Percentiles rank a stretch among this genome's conserved stretches.
Evolutionary conservation across 2,113 vertebrate species (phyloP).

Genomic region (Caranx ignobilis): DNA sequence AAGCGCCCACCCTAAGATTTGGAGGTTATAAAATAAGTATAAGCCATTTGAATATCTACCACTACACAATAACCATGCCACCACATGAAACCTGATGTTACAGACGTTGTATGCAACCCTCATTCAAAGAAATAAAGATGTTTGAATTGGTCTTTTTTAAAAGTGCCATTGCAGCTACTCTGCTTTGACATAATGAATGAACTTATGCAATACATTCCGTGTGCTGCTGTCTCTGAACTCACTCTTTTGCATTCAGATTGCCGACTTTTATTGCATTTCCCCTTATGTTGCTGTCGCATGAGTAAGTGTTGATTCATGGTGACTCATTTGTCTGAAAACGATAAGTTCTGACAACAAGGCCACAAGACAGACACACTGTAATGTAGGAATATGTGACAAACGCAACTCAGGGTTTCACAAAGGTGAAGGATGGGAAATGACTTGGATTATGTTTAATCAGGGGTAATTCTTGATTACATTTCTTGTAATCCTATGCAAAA

Average conservation of each 20-base stretch:
- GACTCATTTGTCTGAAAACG: constrained; percentile 59
- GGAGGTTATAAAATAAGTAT: no score
- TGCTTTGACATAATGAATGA: not conserved
- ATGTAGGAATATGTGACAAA: constrained; percentile 11
- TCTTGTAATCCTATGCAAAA: not conserved
- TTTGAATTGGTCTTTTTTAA: not conserved
- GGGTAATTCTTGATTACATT: constrained; percentile 7
- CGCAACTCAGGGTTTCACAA: not conserved
- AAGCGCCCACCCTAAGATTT: no score
- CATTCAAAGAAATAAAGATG: not conserved
- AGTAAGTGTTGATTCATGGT: constrained; percentile 52
- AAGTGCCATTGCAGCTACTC: not conserved
- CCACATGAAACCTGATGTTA: not conserved
- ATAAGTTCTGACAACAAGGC: constrained; percentile 43
- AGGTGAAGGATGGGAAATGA: not conserved
- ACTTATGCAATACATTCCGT: not conserved
- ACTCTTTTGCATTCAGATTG: not conserved
- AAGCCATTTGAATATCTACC: not conserved
- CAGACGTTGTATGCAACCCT: not conserved
- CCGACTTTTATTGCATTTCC: constrained; percentile 30
- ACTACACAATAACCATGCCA: not conserved
- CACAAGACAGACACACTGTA: constrained; percentile 28
- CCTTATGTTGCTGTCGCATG: constrained; percentile 28
- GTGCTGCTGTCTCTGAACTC: not conserved
- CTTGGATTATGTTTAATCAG: constrained; percentile 5